A percentile compares a stretch with the other conserved stretches of the same genome.
phyloP scores from a whole-genome alignment of 1,140 invertebrate genomes.

The Anastrepha obliqua region DNA sequence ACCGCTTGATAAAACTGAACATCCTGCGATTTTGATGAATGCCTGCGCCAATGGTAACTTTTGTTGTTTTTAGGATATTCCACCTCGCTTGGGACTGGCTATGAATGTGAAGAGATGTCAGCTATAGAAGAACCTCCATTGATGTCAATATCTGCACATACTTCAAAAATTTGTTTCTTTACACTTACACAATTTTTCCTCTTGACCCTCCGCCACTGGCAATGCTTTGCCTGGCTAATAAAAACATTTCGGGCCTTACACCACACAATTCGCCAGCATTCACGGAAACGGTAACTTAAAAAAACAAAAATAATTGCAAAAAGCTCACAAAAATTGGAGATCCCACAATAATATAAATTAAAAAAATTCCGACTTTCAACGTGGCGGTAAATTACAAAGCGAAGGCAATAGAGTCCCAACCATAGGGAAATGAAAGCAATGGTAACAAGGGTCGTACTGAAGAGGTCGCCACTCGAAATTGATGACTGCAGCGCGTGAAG shows the following conservation, averaged over 20 bases:
- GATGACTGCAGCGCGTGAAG: conserved; percentile 9
- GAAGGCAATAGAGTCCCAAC: not conserved
- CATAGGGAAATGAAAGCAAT: not conserved
- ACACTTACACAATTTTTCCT: not conserved
- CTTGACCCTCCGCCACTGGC: not conserved
- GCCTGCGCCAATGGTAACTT: no score
- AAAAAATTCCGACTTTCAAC: conserved; percentile 25
- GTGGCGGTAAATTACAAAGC: conserved; percentile 35
- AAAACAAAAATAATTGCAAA: not conserved
- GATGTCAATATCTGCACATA: no score
- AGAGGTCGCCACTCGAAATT: conserved; percentile 21
- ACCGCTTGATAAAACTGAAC: no score
- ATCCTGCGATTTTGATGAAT: no score
- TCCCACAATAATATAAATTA: not conserved
- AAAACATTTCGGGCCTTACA: not conserved
- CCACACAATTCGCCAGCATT: no score
- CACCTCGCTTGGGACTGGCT: no score
- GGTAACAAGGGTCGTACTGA: not conserved
- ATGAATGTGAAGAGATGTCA: no score
- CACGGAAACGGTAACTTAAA: no score
- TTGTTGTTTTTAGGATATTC: no score
- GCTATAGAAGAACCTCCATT: no score
- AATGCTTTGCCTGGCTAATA: not conserved
- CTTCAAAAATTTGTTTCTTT: no score
- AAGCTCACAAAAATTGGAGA: conserved; percentile 25